Evolutionary conservation across 1,140 invertebrate genomes (phyloP), one percentile per base, ranked within the genome.

Genomic region (Vanessa atalanta): DNA sequence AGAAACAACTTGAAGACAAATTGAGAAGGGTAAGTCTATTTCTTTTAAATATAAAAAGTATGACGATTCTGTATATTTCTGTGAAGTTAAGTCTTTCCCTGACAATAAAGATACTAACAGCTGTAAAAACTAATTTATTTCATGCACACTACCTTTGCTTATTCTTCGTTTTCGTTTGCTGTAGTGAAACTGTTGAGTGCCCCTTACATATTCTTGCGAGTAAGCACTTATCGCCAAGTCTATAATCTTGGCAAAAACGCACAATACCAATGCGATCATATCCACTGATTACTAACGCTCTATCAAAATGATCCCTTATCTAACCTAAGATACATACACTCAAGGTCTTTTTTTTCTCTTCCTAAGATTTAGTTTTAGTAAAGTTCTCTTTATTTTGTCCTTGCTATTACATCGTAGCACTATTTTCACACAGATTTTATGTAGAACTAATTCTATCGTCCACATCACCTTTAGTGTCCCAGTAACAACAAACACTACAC

Each of bases 231-330:
- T 86, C 55, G 81, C 79, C 47, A 86, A 69, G 43, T 87, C 81
- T 68, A 88, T 80, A 76, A 90, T 77, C 76, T 86, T 86, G 6
- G 81, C 83, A 77, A 89, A 75, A 63, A 91, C 75, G 66, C 83
- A 90, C 80, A 89, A 78, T 73, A 89, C 83, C 69, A 89, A 68
- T 20, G 78, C 87, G 65, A 91, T 90, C 89, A 91, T 91, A 72
- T 83, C 78, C 47, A 65, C 47, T 70, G 73, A 70, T 72, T 71
- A 72, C 67, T 47, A 26, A 66, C 69, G 20, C 70, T 20, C 37
- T 15, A 48, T 53, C 37, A 23, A 37, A 47, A 67, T 71, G 65
- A 71, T 73, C 71, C 66, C 60, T 79, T 79, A 63, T 81, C 77
- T 74, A 51, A 63, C 72, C 70, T 55, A 15, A 23, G 65, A 79